Evolutionary conservation across 2,888 invertebrate species (phyloP).

Genomic region (Scelioninae gen. 1): DNA sequence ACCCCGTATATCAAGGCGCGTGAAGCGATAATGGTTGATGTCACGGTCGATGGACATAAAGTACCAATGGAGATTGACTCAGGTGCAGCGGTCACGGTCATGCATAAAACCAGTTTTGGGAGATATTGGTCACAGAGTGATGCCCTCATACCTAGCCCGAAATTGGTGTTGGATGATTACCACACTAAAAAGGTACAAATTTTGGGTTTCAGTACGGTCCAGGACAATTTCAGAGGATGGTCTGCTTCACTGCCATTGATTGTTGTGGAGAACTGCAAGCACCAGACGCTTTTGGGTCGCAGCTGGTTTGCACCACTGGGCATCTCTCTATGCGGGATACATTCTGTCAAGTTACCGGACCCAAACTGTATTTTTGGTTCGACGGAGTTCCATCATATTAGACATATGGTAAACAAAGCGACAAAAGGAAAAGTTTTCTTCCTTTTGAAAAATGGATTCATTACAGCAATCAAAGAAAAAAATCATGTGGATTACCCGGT

Average conservation of each 20-base stretch:
- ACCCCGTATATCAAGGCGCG: no score
- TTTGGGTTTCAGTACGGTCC: slow-evolving; percentile 4
- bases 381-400: neutral
- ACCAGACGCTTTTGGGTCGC: slow-evolving; percentile 1
- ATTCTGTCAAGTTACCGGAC: slow-evolving; percentile 64
- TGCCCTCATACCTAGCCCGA: neutral
- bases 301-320: slow-evolving; percentile 7
- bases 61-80: slow-evolving; percentile 18
- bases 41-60: neutral
- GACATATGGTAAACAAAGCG: no score
- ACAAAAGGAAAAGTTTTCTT: no score
- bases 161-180: slow-evolving; percentile 11
- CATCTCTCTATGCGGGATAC: slow-evolving; percentile 46
- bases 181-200: neutral
- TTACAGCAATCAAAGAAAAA: no score
- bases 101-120: slow-evolving; percentile 14
- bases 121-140: slow-evolving; percentile 7
- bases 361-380: no score
- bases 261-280: neutral
- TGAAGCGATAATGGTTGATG: neutral
- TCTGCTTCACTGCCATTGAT: neutral
- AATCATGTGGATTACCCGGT: no score
- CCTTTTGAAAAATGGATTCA: no score
- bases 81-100: slow-evolving; percentile 17
- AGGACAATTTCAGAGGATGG: slow-evolving; percentile 10